Percentiles rank a stretch among this genome's conserved stretches.
Conservation (phyloP, 2,888 invertebrate species). For the Stenotaenia linearis region DNA sequence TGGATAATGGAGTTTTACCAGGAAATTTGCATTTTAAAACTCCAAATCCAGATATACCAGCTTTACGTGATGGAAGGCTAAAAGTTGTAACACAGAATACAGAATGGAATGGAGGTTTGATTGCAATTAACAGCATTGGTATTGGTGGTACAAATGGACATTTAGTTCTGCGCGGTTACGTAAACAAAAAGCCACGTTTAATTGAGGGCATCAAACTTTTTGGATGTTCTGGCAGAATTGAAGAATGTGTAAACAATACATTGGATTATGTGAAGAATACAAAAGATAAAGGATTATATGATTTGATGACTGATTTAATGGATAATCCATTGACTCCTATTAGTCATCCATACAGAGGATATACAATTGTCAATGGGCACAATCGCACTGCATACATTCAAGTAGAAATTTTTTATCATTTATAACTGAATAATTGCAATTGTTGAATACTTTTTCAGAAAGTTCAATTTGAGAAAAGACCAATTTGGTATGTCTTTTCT, state of each 20-base stretch:
- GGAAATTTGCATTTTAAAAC: slow-evolving; percentile 79
- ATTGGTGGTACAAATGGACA: slow-evolving; percentile 97
- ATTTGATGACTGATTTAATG: slow-evolving; percentile 41
- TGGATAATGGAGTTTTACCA: slow-evolving; percentile 85
- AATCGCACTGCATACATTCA: not conserved
- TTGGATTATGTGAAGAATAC: slow-evolving; percentile 49
- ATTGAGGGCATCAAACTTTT: not conserved
- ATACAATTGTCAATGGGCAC: slow-evolving; percentile 47
- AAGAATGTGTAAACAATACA: slow-evolving; percentile 43
- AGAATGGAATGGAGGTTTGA: slow-evolving; percentile 83
- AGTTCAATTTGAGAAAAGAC: not conserved
- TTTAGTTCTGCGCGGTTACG: slow-evolving; percentile 70
- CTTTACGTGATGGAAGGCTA: slow-evolving; percentile 64
- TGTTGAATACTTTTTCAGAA: not conserved
- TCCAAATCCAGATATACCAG: slow-evolving; percentile 63
- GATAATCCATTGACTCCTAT: slow-evolving; percentile 38
- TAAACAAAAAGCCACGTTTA: not conserved
- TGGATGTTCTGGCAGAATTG: slow-evolving; percentile 46
- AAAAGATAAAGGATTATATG: slow-evolving; percentile 1
- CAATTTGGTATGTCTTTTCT: slow-evolving; percentile 53
- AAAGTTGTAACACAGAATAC: slow-evolving; percentile 68
- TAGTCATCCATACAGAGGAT: slow-evolving; percentile 49
- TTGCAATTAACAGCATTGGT: slow-evolving; percentile 93
- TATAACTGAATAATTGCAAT: too few relatives aligned
- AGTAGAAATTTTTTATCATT: not conserved